Percentiles rank a stretch among this genome's conserved stretches.
These are phyloP conservation scores for Alviniconcha strummeri DNA, from an alignment of 2,888 invertebrate species.

Conservation along the genomic window DNA sequence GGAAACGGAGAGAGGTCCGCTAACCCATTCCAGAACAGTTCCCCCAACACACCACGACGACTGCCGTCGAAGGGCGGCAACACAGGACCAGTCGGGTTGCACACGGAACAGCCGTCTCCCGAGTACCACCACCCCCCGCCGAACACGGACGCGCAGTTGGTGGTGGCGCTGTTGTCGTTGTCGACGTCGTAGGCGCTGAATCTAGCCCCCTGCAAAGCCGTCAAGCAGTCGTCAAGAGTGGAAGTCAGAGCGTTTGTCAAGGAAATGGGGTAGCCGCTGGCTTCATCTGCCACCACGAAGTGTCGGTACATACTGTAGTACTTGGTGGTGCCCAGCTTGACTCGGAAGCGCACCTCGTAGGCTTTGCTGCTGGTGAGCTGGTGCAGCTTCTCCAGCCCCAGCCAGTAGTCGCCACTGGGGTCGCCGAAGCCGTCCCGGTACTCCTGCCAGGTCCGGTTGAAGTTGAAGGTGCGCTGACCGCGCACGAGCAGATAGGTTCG, in stretches of 20 bases:
- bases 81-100: slow-evolving; percentile 6
- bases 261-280: neutral
- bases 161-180: neutral
- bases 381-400: slow-evolving; percentile 34
- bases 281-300: slow-evolving; percentile 7
- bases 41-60: neutral
- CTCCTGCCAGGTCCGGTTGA: slow-evolving; percentile 29
- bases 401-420: slow-evolving; percentile 5
- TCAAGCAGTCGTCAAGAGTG: neutral
- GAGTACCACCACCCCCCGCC: slow-evolving; percentile 25
- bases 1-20: neutral
- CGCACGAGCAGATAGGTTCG: neutral
- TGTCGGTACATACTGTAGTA: neutral
- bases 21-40: slow-evolving; percentile 21
- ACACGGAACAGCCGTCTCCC: slow-evolving; percentile 18
- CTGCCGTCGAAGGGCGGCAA: neutral
- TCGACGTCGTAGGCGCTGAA: slow-evolving; percentile 27
- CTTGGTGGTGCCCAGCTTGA: neutral
- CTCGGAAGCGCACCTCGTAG: slow-evolving; percentile 3
- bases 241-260: neutral
- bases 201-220: neutral
- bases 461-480: neutral
- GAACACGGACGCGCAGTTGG: slow-evolving; percentile 23
- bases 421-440: slow-evolving; percentile 34
- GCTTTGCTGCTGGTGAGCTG: slow-evolving; percentile 19